Base-by-base conservation (phyloP, 2,888 invertebrate species). In the Strigamia transsilvanica region DNA sequence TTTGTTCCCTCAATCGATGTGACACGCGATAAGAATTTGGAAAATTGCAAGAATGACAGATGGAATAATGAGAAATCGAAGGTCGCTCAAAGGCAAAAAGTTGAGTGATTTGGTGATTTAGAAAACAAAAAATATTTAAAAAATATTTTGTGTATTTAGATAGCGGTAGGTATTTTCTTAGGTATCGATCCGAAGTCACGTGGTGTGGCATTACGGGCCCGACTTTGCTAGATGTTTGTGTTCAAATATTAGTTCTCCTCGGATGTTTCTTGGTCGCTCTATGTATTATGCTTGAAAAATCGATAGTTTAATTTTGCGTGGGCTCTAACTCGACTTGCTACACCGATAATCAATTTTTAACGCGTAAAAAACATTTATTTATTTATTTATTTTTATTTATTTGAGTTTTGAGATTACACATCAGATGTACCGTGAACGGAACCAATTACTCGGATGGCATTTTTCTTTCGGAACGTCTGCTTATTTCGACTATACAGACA, bases 51-150 rank as follows among this genome's bases (percentile, higher is more conserved):
- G 73, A 73, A 73, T 73, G 73, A 73, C 73, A 73, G 73, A 27
- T 73, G 73, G 73, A 73, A 73, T 73, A 73, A 73, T 73, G 73
- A 73, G 73, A 73, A 73, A 73, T 73, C 73, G 73, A 73, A 73
- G 73, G 73, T 73, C 73, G 73, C 23, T 66, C 66, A 66, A 66
- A 66, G 66, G 15, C 73, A 32, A 32, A 73, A 27, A 27, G n/a
- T 13, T 46, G 46, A n/a, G 18, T 15, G 18, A 56, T 56, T 18
- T n/a, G 27, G 3, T 27, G 27, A 27, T 27, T 27, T 27, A 27
- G 3, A 27, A 27, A 27, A 27, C 1, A 27, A 2, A 2, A 27
- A 2, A 27, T 27, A 27, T 27, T 27, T 27, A n/a, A 27, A 27
- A 27, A 27, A 27, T 27, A 27, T 27, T 27, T 1, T 27, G 27